Conservation (phyloP, 2,888 invertebrate species). For the Selenia dentaria region DNA sequence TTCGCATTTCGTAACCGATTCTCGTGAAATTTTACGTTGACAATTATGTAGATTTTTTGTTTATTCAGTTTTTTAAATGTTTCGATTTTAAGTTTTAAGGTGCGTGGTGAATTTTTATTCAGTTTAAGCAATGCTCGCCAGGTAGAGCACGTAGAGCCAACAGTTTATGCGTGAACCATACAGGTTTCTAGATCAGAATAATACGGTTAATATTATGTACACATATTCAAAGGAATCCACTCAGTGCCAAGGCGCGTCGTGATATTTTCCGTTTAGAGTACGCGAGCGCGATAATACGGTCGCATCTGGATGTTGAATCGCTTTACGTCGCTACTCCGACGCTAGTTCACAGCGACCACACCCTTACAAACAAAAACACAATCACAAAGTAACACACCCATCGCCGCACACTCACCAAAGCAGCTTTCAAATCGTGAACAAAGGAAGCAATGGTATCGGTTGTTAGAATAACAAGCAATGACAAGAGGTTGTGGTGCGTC, state of each 20-base stretch:
- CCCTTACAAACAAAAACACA: conserved; percentile 25
- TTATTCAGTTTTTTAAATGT: no score
- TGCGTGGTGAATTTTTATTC: no score
- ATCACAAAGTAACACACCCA: conserved; percentile 24
- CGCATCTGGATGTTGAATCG: conserved; percentile 42
- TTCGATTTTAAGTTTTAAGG: no score
- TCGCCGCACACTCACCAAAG: conserved; percentile 6
- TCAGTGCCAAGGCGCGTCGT: conserved; percentile 27
- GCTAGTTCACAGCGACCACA: conserved; percentile 37
- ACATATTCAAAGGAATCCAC: conserved; percentile 21
- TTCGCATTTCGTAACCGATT: no score
- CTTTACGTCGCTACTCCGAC: conserved; percentile 45
- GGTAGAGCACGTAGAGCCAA: no score
- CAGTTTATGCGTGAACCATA: no score
- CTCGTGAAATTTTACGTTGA: no score
- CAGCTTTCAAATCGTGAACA: neutral
- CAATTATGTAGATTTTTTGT: no score
- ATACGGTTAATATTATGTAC: no score
- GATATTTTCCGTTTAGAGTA: conserved; percentile 4
- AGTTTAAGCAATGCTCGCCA: no score
- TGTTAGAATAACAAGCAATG: neutral
- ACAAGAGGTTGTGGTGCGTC: conserved; percentile 4
- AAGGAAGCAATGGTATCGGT: conserved; percentile 20
- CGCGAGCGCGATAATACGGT: conserved; percentile 17
- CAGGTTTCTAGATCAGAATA: no score